Percentiles rank a stretch among this genome's conserved stretches.
Conservation (phyloP, 2,113 vertebrate species). For the Setophaga petechia region DNA sequence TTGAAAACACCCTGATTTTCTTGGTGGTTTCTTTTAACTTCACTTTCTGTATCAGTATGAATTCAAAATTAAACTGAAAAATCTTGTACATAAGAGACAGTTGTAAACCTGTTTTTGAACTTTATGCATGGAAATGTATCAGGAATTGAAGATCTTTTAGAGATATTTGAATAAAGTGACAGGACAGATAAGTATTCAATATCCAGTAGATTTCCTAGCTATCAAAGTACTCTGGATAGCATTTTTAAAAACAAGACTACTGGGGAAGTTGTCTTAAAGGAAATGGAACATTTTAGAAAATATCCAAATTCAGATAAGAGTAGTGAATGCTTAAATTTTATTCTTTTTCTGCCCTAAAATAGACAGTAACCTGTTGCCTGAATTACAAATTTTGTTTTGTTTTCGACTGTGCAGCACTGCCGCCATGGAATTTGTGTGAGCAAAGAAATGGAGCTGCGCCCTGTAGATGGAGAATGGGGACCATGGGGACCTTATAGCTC, state of each 20-base stretch:
- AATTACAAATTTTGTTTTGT: neutral
- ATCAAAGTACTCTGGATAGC: neutral
- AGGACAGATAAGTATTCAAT: neutral
- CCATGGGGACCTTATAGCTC: constrained; percentile 89
- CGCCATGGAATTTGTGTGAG: constrained; percentile 90
- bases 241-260: neutral
- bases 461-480: constrained; percentile 95
- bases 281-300: neutral
- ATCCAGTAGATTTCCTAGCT: neutral
- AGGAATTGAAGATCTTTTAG: neutral
- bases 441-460: constrained; percentile 84
- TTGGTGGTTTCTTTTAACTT: neutral
- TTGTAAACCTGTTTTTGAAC: neutral
- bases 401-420: constrained; percentile 82
- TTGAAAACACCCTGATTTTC: neutral
- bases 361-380: neutral
- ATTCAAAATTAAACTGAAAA: neutral
- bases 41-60: neutral
- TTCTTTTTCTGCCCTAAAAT: neutral
- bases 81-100: neutral
- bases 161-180: neutral
- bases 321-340: neutral
- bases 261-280: neutral
- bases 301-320: neutral
- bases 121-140: neutral